Base-by-base conservation (phyloP, 2,113 vertebrate genomes). In the Trachemys scripta region DNA sequence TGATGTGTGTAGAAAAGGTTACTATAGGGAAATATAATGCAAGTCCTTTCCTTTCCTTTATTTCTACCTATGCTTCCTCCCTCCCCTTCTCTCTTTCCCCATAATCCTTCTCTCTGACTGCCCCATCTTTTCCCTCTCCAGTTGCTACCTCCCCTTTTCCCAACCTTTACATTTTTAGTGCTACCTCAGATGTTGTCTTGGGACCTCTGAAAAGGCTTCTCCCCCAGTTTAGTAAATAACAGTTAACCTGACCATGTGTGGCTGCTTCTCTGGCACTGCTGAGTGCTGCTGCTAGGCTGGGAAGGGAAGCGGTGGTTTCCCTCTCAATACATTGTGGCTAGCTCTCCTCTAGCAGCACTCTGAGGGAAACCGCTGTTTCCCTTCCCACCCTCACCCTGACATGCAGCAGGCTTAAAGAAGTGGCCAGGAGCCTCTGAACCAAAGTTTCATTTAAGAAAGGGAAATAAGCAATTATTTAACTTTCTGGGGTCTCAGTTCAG, bases 61-160 rank as follows among this genome's bases (percentile, higher is more conserved):
- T 89, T 91, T 91, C 42, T 82, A 82, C n/a, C 22, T 31, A 11
- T 76, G 75, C 75, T 29, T 25, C 42, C 13, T 13, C 6, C 3
- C 17, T 10, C 27, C 2, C 25, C 3, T 59, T 76, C 78, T 95
- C 90, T 25, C n/a, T 27, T 90, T 92, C 91, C 85, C 56, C 83
- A 92, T 31, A 62, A 57, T 84, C 8, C 35, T 22, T 19, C 25
- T 78, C 53, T 53, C 38, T 82, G 38, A 78, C 10, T 88, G 80
- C 42, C 88, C 42, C 27, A n/a, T 76, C 12, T 4, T 88, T 88
- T 86, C 27, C 78, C 35, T 6, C 49, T 94, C 83, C 81, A 91
- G 82, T 89, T 97, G 85, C 19, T 29, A 20, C 88, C 88, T 88
- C 94, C n/a, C 89, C 84, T 95, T 90, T n/a, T 69, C 57, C 78